Percentiles rank a stretch among this genome's conserved stretches.
Conservation (phyloP, 2,888 invertebrate genomes). For the Archips xylosteana region DNA sequence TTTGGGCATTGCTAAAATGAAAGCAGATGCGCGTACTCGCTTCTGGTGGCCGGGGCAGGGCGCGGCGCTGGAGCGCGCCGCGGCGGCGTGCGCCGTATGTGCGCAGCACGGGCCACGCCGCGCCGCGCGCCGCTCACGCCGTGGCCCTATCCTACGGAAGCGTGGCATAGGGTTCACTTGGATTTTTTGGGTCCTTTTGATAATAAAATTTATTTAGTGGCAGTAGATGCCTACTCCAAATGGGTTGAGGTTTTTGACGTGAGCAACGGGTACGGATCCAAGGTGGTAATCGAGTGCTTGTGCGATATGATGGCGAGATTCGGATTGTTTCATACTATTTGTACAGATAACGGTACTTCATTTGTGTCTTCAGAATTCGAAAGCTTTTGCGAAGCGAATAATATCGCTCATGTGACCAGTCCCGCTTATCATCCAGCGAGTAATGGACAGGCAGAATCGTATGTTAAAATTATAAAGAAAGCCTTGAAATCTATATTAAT, state of each 20-base stretch:
- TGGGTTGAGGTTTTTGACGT: neutral
- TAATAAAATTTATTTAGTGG: neutral
- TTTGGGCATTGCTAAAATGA: neutral
- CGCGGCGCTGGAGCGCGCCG: neutral
- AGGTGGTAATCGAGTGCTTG: neutral
- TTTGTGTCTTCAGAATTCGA: neutral
- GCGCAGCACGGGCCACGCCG: neutral
- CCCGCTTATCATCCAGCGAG: neutral
- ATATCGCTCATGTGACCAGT: neutral
- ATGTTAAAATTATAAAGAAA: neutral
- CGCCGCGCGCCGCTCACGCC: slow-evolving; percentile 2
- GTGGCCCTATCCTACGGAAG: neutral
- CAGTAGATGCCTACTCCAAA: neutral
- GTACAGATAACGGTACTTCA: neutral
- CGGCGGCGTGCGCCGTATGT: neutral
- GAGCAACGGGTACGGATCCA: neutral
- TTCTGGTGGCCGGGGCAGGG: neutral
- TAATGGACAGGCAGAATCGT: neutral
- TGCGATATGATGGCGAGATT: neutral
- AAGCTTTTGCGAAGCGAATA: neutral
- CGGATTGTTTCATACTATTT: neutral
- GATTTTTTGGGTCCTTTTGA: neutral
- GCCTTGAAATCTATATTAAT: neutral
- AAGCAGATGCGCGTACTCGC: neutral
- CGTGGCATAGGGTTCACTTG: neutral